These are phyloP conservation scores for Orthonyx spaldingii DNA, from an alignment of 2,113 vertebrate species.

Conservation along the genomic window DNA sequence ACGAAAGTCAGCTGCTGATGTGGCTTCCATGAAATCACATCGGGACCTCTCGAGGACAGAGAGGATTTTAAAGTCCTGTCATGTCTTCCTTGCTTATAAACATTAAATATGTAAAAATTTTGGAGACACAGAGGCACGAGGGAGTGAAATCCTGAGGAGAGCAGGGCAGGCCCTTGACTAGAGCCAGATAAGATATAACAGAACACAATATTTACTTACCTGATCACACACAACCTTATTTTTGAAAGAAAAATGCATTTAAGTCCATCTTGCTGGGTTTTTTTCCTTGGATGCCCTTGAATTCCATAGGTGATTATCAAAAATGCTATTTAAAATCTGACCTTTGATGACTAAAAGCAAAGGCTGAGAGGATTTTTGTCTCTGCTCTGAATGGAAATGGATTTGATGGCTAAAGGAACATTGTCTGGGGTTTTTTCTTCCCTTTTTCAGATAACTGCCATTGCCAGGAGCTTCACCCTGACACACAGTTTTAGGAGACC, in stretches of 20 bases:
- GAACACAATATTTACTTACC: background rate
- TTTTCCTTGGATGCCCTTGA: background rate
- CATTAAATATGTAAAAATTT: background rate
- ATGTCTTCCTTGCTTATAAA: background rate
- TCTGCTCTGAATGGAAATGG: accelerated
- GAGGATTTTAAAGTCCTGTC: background rate
- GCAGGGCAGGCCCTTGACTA: background rate
- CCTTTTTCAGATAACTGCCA: too few relatives aligned
- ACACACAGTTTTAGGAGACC: background rate
- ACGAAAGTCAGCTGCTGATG: background rate
- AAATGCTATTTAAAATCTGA: background rate
- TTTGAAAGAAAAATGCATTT: background rate
- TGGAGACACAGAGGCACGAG: background rate
- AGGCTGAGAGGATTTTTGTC: background rate
- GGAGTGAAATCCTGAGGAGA: background rate
- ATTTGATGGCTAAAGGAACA: background rate
- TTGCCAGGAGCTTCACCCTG: too few relatives aligned
- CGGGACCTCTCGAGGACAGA: too few relatives aligned
- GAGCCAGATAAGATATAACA: background rate
- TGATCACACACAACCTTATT: background rate
- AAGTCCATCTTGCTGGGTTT: background rate
- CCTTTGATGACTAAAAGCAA: background rate
- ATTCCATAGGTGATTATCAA: background rate
- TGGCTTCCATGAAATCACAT: background rate
- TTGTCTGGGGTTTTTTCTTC: background rate